Evolutionary conservation across 2,797 vertebrate species (phyloP), one percentile per base, ranked within the genome.

Genomic region (Anabacerthia variegaticeps): DNA sequence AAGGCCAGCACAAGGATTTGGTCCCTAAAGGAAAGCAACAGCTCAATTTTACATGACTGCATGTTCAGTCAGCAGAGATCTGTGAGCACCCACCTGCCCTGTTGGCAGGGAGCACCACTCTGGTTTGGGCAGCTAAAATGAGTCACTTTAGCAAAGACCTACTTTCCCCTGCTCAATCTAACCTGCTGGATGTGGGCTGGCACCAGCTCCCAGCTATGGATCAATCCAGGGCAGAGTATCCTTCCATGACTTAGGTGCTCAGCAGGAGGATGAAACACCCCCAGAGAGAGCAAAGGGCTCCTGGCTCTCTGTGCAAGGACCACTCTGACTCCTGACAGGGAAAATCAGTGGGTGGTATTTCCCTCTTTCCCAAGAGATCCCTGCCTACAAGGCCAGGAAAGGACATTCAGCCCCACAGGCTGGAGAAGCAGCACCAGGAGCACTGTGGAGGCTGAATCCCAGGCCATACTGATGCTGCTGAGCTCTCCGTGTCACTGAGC

Each of bases 41-140:
- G 83, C 62, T 89, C 37, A 6, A 0, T 91, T 88, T 52, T 36
- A 36, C 27, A 28, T 0, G 3, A 79, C 22, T 0, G 0, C 9
- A 14, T 13, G 2, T 14, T 48, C 81, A 76, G 69, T 2, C 46
- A n/a, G 74, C 39, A 62, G n/a, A 85, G 34, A 59, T 61, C 82
- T 0, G 4, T 73, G 93, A 46, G 20, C 44, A 67, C 76, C 73
- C 77, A 63, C 18, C 48, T 55, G 32, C 65, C 26, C 34, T 67
- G 54, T 7, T 4, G 3, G 81, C 59, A 66, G 71, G 32, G 48
- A 72, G 30, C 65, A 32, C 52, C 0, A 1, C 44, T 48, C 71
- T 17, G 5, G 14, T 59, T 41, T 67, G 63, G 44, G 78, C 59
- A 82, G 55, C 77, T 80, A 52, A 65, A 87, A 49, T 41, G 28